These are phyloP conservation scores for Neoitamus cyanurus DNA, from an alignment of 2,888 invertebrate species.

Conservation along the genomic window DNA sequence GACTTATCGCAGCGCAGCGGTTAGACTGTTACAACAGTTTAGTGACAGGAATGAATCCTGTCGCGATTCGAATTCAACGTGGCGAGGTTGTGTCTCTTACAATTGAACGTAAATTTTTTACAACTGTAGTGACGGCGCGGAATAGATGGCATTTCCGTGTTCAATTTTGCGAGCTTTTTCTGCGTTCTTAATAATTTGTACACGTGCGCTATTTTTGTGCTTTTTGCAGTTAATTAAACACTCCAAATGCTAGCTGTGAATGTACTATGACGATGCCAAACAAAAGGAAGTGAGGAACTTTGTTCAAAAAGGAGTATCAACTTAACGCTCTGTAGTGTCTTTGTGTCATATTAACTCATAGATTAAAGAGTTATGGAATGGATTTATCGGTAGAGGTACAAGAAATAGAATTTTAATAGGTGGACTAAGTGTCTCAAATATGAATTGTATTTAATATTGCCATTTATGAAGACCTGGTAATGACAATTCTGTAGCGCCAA, in stretches of 20 bases:
- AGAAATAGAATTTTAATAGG: no score
- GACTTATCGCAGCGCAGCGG: not conserved
- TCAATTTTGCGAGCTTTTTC: not conserved
- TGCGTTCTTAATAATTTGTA: not conserved
- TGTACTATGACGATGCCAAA: not conserved
- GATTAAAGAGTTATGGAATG: no score
- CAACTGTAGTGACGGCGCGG: not conserved
- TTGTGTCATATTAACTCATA: no score
- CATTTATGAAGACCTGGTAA: no score
- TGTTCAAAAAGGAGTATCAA: no score
- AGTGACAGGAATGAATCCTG: not conserved
- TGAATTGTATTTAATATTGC: no score
- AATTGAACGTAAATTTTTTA: not conserved
- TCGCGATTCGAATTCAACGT: not conserved
- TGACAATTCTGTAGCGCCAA: no score
- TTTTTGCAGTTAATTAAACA: not conserved
- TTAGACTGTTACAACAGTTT: not conserved
- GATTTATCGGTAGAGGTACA: no score
- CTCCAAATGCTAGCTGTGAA: not conserved
- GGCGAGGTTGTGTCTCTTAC: not conserved
- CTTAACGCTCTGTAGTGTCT: no score
- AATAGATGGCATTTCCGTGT: not conserved
- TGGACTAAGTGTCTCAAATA: no score
- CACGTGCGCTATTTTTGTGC: not conserved
- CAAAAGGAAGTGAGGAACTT: not conserved